A percentile compares a stretch with the other conserved stretches of the same genome.
phyloP scores from a whole-genome alignment of 23 tunicate species.

The Aplidium turbinatum region DNA sequence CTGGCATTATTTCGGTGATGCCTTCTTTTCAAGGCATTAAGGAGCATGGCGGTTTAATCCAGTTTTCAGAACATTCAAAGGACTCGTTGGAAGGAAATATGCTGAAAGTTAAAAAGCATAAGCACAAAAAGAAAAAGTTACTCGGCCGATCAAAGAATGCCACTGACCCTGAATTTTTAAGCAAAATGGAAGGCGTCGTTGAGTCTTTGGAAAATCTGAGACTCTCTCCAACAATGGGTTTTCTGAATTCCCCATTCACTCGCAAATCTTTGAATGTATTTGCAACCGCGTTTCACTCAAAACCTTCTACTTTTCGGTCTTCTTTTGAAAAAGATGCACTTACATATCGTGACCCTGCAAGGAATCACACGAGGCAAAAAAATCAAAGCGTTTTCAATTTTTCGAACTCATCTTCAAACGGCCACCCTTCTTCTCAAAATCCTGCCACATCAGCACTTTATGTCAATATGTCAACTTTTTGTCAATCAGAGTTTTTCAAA shows the following conservation, averaged over 20 bases:
- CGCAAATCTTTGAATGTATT: constrained; percentile 19
- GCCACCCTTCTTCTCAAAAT: not conserved
- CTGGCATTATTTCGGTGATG: constrained; percentile 22
- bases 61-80: constrained; percentile 51
- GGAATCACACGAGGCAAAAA: constrained; percentile 33
- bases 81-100: constrained; percentile 19
- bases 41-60: constrained; percentile 62
- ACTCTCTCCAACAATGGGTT: constrained; percentile 8
- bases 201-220: constrained; percentile 15
- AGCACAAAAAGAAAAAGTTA: constrained; percentile 77
- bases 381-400: not conserved
- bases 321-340: constrained; percentile 1
- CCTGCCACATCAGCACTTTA: constrained; percentile 7
- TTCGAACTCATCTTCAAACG: not conserved
- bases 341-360: constrained; percentile 44
- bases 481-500: constrained; percentile 56
- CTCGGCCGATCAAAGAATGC: constrained; percentile 49
- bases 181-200: constrained; percentile 47
- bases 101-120: constrained; percentile 58
- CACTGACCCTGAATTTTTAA: constrained; percentile 70
- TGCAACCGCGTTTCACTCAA: constrained; percentile 1
- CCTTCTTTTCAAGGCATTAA: constrained; percentile 67
- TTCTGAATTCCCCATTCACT: not conserved
- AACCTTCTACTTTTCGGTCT: not conserved
- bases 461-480: constrained; percentile 42